phyloP scores from a whole-genome alignment of 2,888 invertebrate species.

The Acronicta leporina region DNA sequence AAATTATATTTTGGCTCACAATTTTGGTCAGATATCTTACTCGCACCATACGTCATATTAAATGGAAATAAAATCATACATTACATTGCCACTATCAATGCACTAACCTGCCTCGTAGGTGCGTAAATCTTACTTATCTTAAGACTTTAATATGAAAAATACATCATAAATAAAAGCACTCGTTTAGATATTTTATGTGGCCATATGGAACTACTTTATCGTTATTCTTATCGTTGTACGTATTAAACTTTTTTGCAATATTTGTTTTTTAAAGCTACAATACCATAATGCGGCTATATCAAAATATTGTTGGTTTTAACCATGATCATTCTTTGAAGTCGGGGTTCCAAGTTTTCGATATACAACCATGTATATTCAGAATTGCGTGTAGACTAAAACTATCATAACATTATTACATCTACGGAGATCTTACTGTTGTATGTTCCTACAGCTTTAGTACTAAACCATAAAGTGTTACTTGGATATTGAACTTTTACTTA shows the following conservation, averaged over 20 bases:
- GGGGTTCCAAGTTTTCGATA: too few species aligned
- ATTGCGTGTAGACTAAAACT: neutral
- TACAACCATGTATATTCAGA: neutral
- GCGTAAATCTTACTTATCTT: slow-evolving; percentile 10
- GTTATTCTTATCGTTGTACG: too few species aligned
- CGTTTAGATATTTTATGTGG: slow-evolving; percentile 2
- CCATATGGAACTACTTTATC: neutral
- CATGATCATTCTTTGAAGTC: too few species aligned
- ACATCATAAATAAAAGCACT: slow-evolving; percentile 13
- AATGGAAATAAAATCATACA: slow-evolving; percentile 3
- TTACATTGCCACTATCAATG: slow-evolving; percentile 10
- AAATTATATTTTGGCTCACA: slow-evolving; percentile 46
- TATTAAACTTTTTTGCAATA: neutral
- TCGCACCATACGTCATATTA: neutral
- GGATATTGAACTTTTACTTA: slow-evolving; percentile 13
- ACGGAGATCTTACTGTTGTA: slow-evolving; percentile 48
- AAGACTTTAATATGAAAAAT: slow-evolving; percentile 13
- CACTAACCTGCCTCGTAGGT: slow-evolving; percentile 37
- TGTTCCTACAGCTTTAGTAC: slow-evolving; percentile 22
- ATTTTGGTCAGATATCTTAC: slow-evolving; percentile 29
- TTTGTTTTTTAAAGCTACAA: too few species aligned
- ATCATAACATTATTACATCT: slow-evolving; percentile 37
- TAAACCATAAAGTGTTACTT: slow-evolving; percentile 13
- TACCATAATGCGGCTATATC: too few species aligned
- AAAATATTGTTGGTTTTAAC: too few species aligned